These are phyloP conservation scores for Trachelus iudaicus DNA, from an alignment of 2,888 invertebrate genomes.

Conservation along the genomic window DNA sequence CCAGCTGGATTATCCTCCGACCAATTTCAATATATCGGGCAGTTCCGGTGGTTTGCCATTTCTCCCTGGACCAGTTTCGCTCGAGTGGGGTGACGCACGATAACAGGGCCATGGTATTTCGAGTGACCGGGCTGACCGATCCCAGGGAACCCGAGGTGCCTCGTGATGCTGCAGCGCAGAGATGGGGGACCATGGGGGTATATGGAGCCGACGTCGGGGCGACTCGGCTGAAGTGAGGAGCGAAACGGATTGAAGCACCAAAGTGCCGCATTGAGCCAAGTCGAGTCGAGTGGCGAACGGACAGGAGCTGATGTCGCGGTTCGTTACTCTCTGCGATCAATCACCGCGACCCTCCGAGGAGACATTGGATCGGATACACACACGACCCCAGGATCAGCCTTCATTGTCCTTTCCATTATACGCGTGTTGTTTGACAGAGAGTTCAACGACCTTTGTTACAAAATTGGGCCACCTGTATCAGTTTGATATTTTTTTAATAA, in stretches of 20 bases:
- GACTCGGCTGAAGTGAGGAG: too few relatives aligned
- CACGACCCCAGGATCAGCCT: slow-evolving; percentile 1
- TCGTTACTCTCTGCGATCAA: slow-evolving; percentile 39
- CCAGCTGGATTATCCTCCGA: slow-evolving; percentile 23
- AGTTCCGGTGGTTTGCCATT: slow-evolving; percentile 26
- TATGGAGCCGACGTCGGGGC: too few relatives aligned
- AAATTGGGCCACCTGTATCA: too few relatives aligned
- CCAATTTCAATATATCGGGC: slow-evolving; percentile 40
- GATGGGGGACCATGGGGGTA: too few relatives aligned
- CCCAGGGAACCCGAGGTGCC: too few relatives aligned
- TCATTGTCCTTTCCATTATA: neutral
- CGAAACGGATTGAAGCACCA: too few relatives aligned
- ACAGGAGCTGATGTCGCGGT: slow-evolving; percentile 36
- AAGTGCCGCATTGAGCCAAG: neutral
- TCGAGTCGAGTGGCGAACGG: slow-evolving; percentile 6
- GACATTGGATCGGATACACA: slow-evolving; percentile 7
- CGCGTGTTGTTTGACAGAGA: neutral
- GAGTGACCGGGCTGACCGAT: too few relatives aligned
- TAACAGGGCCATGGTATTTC: too few relatives aligned
- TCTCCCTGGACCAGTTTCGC: neutral
- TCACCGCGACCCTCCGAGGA: slow-evolving; percentile 31
- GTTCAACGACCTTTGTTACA: too few relatives aligned
- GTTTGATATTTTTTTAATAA: too few relatives aligned
- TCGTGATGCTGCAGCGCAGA: too few relatives aligned
- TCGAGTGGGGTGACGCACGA: too few relatives aligned